Conservation (phyloP, 1,140 invertebrate species). For the Pissodes strobi region DNA sequence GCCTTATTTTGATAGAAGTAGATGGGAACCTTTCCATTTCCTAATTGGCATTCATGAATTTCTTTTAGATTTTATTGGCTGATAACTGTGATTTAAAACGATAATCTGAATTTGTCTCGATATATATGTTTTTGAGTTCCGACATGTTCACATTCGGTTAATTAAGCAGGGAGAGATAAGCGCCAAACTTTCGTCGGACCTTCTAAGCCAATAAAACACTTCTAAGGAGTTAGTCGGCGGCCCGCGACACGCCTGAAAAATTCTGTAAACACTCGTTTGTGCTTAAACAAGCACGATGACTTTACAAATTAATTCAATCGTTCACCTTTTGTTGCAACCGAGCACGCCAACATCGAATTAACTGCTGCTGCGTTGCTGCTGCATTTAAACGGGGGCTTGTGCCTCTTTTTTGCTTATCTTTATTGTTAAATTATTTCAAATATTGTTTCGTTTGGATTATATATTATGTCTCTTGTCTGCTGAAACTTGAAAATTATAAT, state of each 20-base stretch:
- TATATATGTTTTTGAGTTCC: too few species aligned
- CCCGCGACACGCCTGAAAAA: slow-evolving; percentile 26
- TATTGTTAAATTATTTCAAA: background rate
- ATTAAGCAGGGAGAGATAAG: too few species aligned
- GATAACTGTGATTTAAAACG: too few species aligned
- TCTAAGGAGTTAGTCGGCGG: slow-evolving; percentile 1
- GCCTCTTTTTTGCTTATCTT: background rate
- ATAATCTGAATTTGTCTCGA: too few species aligned
- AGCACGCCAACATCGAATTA: slow-evolving; percentile 6
- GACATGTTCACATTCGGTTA: too few species aligned
- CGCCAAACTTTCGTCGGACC: background rate
- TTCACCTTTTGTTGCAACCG: slow-evolving; percentile 21
- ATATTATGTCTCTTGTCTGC: too few species aligned
- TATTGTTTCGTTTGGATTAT: too few species aligned
- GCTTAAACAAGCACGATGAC: slow-evolving; percentile 29
- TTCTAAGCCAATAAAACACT: slow-evolving; percentile 4
- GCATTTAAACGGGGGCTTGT: background rate
- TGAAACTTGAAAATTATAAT: too few species aligned
- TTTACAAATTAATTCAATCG: slow-evolving; percentile 30
- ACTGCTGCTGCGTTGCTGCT: background rate
- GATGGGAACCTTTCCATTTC: too few species aligned
- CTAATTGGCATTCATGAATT: too few species aligned
- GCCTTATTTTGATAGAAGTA: too few species aligned
- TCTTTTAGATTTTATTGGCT: too few species aligned
- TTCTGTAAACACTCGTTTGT: slow-evolving; percentile 27